Percentiles rank a stretch among this genome's conserved stretches.
phyloP scores from a whole-genome alignment of 2,113 vertebrate genomes.

The Phyllostomus hastatus region DNA sequence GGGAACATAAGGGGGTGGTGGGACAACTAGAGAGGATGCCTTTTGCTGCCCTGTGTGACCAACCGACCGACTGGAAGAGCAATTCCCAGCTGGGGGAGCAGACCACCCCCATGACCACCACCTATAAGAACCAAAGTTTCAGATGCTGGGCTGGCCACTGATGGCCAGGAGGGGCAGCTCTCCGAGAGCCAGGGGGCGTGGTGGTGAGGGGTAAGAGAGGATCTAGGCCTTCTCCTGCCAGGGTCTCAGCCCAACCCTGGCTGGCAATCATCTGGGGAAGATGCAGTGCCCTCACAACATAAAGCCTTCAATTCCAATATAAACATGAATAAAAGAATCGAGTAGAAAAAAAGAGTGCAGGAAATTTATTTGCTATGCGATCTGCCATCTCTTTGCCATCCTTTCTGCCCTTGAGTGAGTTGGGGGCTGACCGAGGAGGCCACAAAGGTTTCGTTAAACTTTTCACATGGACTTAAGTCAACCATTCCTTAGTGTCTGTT shows the following conservation, averaged over 20 bases:
- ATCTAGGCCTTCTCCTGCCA: not conserved
- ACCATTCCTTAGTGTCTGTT: constrained; percentile 21
- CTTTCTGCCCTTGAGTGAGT: constrained; percentile 3
- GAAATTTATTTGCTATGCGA: constrained; percentile 37
- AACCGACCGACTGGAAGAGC: not conserved
- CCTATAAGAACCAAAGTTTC: not conserved
- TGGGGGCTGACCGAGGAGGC: not conserved
- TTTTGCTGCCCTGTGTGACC: not conserved
- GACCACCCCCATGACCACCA: not conserved
- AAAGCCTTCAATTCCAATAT: not conserved
- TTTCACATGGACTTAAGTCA: constrained; percentile 41
- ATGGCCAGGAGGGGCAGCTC: not conserved
- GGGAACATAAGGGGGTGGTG: not conserved
- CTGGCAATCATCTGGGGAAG: not conserved
- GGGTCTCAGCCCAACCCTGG: not conserved
- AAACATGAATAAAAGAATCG: constrained; percentile 44
- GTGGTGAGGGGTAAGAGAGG: not conserved
- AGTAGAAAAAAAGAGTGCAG: constrained; percentile 20
- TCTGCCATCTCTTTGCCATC: not conserved
- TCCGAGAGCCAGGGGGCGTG: not conserved
- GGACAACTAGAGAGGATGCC: not conserved
- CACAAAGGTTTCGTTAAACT: constrained; percentile 22
- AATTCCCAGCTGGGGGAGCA: not conserved
- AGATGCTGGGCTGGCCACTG: not conserved
- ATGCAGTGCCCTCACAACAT: not conserved